Conservation (phyloP, 2,888 invertebrate species). For the Catocala fraxini region DNA sequence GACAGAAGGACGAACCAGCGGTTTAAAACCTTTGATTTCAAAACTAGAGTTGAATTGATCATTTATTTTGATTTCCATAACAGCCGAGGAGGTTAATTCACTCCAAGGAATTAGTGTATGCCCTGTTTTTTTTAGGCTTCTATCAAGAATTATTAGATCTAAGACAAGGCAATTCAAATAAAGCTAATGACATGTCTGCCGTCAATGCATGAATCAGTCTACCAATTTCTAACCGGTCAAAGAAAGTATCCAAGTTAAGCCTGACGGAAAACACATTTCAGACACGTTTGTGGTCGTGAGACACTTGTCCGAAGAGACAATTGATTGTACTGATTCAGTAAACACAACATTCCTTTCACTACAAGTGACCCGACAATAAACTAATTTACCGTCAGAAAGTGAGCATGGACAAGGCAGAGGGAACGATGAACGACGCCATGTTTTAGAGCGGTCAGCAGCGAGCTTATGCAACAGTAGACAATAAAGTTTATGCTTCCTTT, state of each 20-base stretch:
- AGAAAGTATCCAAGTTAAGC: slow-evolving; percentile 61
- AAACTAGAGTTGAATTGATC: too few species aligned
- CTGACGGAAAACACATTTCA: slow-evolving; percentile 48
- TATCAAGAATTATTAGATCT: too few species aligned
- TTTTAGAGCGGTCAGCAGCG: slow-evolving; percentile 63
- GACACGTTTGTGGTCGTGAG: slow-evolving; percentile 46
- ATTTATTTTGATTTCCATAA: too few species aligned
- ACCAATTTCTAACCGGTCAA: too few species aligned
- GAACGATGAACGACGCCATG: slow-evolving; percentile 55
- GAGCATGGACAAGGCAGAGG: slow-evolving; percentile 56
- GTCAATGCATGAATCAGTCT: too few species aligned
- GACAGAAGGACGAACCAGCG: too few species aligned
- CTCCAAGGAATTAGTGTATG: too few species aligned
- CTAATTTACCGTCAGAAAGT: slow-evolving; percentile 69
- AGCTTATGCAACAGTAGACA: slow-evolving; percentile 65
- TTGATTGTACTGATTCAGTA: slow-evolving; percentile 51
- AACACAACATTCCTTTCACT: slow-evolving; percentile 66
- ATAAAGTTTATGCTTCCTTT: slow-evolving; percentile 71
- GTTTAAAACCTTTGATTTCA: too few species aligned
- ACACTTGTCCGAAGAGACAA: slow-evolving; percentile 45
- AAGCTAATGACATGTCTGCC: too few species aligned
- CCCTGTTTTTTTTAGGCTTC: too few species aligned
- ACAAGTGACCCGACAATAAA: slow-evolving; percentile 61
- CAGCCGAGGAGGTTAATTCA: too few species aligned
- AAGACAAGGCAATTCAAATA: too few species aligned